A percentile compares a stretch with the other conserved stretches of the same genome.
phyloP scores from a whole-genome alignment of 2,888 invertebrate species.

The Gari tellinella region DNA sequence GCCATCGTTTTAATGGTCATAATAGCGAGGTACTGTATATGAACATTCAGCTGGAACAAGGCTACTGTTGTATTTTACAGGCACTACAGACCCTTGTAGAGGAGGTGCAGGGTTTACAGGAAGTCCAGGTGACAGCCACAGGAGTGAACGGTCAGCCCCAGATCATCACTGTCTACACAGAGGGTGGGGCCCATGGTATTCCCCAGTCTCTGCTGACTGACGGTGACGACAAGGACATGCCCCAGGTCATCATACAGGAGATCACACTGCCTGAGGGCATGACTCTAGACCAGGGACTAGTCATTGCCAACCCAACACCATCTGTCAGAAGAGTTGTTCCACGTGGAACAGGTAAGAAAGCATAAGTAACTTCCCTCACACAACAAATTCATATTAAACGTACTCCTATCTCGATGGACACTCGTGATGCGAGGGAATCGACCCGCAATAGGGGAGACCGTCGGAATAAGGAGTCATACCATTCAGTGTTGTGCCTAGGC shows the following conservation, averaged over 20 bases:
- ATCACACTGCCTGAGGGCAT: slow-evolving; percentile 56
- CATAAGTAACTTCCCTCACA: too few species aligned
- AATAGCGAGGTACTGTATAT: too few species aligned
- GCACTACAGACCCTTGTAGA: slow-evolving; percentile 17
- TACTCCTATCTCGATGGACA: too few species aligned
- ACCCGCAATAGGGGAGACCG: too few species aligned
- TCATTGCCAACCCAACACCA: slow-evolving; percentile 33
- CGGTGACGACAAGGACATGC: slow-evolving; percentile 14
- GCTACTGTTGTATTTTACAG: too few species aligned
- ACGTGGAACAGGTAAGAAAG: slow-evolving; percentile 51
- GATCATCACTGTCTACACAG: slow-evolving; percentile 55
- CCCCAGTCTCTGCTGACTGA: slow-evolving; percentile 35
- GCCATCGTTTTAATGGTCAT: too few species aligned
- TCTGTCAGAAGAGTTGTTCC: slow-evolving; percentile 44
- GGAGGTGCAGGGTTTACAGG: slow-evolving; percentile 35
- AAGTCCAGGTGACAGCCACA: slow-evolving; percentile 40
- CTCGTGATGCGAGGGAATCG: too few species aligned
- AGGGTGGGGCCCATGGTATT: slow-evolving; percentile 33
- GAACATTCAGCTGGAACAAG: too few species aligned
- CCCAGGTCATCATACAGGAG: slow-evolving; percentile 57
- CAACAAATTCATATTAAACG: too few species aligned
- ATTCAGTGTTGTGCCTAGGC: too few species aligned
- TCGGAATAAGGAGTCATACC: too few species aligned
- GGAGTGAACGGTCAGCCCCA: slow-evolving; percentile 42
- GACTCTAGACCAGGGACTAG: slow-evolving; percentile 42